Evolutionary conservation across 2,113 vertebrate species (phyloP).

Genomic region (Bombycilla garrulus): DNA sequence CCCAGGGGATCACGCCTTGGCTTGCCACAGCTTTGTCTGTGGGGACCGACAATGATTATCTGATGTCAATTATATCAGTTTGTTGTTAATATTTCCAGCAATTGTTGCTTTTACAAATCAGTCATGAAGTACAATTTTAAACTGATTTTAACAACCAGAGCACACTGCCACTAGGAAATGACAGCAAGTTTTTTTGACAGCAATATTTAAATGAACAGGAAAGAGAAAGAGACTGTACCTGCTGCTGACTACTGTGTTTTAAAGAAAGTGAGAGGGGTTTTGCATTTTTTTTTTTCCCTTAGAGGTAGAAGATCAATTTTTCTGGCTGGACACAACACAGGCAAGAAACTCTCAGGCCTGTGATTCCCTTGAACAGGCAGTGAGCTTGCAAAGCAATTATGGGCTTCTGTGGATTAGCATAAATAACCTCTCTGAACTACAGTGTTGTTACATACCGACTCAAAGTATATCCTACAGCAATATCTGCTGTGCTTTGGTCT

Average conservation of each 20-base stretch:
- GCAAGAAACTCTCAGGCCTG: not conserved
- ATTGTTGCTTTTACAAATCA: constrained; percentile 38
- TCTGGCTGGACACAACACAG: not conserved
- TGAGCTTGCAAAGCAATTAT: constrained; percentile 42
- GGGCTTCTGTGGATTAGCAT: constrained; percentile 44
- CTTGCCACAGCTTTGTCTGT: not conserved
- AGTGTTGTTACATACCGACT: not conserved
- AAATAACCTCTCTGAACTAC: constrained; percentile 21
- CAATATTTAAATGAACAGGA: not conserved
- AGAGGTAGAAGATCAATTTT: not conserved
- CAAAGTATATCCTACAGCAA: constrained; percentile 21
- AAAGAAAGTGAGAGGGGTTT: not conserved
- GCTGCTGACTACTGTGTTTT: not conserved
- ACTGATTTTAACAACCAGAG: constrained; percentile 15
- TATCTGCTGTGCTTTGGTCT: constrained; percentile 29
- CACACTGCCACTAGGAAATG: not conserved
- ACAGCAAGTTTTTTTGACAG: not conserved
- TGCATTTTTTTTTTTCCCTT: not conserved
- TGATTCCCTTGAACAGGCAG: constrained; percentile 27
- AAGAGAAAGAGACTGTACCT: not conserved
- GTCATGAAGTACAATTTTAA: constrained; percentile 7
- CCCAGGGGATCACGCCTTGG: fast-evolving
- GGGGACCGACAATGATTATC: not conserved
- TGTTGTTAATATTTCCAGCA: not conserved
- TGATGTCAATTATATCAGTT: not conserved